Conservation (phyloP, 2,888 invertebrate species). For the Drosophila monieri region DNA sequence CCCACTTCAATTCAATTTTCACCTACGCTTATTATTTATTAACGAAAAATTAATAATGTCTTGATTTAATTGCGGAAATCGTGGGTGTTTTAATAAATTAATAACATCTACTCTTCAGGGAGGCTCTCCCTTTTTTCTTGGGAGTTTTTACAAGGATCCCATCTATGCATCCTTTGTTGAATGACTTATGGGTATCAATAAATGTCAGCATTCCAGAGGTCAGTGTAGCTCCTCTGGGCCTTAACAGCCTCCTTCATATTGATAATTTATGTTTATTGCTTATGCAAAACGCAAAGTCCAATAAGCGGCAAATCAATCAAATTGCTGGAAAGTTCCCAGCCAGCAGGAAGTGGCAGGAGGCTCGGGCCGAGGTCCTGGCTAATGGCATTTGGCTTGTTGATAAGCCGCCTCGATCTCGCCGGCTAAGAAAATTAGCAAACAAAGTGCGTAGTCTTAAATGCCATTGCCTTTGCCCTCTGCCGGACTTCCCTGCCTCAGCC, state of each 20-base stretch:
- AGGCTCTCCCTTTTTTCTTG: neutral
- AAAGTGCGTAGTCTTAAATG: conserved; percentile 79
- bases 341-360: conserved; percentile 13
- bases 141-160: neutral
- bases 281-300: conserved; percentile 74
- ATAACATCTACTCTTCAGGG: neutral
- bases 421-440: conserved; percentile 73
- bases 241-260: conserved; percentile 20
- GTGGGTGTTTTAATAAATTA: neutral
- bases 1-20: conserved; percentile 21
- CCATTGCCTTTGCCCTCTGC: conserved; percentile 45
- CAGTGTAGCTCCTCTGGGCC: conserved; percentile 7
- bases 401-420: conserved; percentile 56
- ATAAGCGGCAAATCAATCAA: conserved; percentile 77
- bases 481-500: conserved; percentile 5
- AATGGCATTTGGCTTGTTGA: conserved; percentile 67
- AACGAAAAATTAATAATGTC: neutral
- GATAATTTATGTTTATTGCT: conserved; percentile 80
- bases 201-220: conserved; percentile 58
- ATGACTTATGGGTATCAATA: conserved; percentile 70
- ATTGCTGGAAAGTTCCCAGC: conserved; percentile 59
- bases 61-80: conserved; percentile 13
- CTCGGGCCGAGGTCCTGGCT: conserved; percentile 26
- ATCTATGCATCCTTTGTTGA: neutral
- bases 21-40: conserved; percentile 9